Percentiles rank a stretch among this genome's conserved stretches.
Conservation (phyloP, 2,113 vertebrate species). For the Caracal caracal region DNA sequence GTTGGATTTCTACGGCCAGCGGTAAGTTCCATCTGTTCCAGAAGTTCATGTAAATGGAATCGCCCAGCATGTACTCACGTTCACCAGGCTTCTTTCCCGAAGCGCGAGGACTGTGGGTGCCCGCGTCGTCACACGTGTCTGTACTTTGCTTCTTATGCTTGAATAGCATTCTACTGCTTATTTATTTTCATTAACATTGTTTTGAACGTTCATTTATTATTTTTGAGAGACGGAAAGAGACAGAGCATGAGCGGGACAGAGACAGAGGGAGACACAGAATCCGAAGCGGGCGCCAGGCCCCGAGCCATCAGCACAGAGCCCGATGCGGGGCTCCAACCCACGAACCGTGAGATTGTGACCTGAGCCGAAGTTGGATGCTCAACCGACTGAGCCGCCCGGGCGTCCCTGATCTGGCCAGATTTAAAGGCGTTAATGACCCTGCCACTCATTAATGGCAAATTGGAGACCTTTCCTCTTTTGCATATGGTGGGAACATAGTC, state of each 20-base stretch:
- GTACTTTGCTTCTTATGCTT: neutral
- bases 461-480: accelerated
- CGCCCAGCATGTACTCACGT: accelerated
- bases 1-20: accelerated
- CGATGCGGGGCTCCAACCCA: too few species aligned
- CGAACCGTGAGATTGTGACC: too few species aligned
- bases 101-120: accelerated
- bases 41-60: accelerated
- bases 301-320: too few species aligned
- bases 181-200: too few species aligned
- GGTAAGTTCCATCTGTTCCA: neutral
- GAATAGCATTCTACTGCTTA: too few species aligned
- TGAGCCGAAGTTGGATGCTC: too few species aligned
- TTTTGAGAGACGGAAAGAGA: too few species aligned
- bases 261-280: too few species aligned
- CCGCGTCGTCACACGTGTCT: accelerated
- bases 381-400: too few species aligned
- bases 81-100: accelerated
- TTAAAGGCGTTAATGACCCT: neutral
- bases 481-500: too few species aligned
- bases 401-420: neutral
- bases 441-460: neutral
- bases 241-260: too few species aligned
- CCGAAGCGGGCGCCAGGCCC: accelerated
- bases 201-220: too few species aligned